A percentile compares a stretch with the other conserved stretches of the same genome.
Conservation (phyloP, 1,140 invertebrate species). For the Macrocentrus cingulum region DNA sequence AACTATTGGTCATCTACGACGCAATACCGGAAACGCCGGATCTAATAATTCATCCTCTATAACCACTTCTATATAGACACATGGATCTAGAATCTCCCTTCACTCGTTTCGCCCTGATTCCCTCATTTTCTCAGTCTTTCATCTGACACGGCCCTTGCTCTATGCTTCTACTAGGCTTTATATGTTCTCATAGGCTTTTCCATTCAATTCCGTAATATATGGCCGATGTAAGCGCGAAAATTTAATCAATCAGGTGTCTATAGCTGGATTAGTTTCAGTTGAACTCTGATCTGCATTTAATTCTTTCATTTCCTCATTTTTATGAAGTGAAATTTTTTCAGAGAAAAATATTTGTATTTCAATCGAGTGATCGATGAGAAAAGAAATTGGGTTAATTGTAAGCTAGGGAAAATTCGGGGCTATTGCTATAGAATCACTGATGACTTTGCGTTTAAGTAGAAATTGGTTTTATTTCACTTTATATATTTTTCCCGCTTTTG, state of each 20-base stretch:
- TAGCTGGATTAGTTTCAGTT: too few species aligned
- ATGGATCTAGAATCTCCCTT: neutral
- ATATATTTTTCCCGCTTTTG: neutral
- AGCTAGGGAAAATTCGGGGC: too few species aligned
- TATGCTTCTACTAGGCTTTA: slow-evolving; percentile 2
- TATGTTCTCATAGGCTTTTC: too few species aligned
- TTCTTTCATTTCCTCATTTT: too few species aligned
- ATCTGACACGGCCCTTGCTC: neutral
- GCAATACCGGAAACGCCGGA: slow-evolving; percentile 57
- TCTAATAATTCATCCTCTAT: slow-evolving; percentile 58
- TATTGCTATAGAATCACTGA: too few species aligned
- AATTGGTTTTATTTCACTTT: too few species aligned
- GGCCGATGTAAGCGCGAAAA: slow-evolving; percentile 53
- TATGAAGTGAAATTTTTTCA: too few species aligned
- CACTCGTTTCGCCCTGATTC: neutral
- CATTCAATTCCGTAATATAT: slow-evolving; percentile 43
- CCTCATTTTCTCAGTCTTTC: neutral
- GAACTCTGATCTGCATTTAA: too few species aligned
- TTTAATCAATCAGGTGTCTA: slow-evolving; percentile 58
- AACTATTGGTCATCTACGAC: slow-evolving; percentile 61
- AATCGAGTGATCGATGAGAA: too few species aligned
- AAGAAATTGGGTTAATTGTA: too few species aligned
- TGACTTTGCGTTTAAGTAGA: too few species aligned
- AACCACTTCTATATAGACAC: slow-evolving; percentile 9
- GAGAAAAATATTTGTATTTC: too few species aligned